Conservation (phyloP, 2,888 invertebrate genomes). For the Nemapogon koenigi region DNA sequence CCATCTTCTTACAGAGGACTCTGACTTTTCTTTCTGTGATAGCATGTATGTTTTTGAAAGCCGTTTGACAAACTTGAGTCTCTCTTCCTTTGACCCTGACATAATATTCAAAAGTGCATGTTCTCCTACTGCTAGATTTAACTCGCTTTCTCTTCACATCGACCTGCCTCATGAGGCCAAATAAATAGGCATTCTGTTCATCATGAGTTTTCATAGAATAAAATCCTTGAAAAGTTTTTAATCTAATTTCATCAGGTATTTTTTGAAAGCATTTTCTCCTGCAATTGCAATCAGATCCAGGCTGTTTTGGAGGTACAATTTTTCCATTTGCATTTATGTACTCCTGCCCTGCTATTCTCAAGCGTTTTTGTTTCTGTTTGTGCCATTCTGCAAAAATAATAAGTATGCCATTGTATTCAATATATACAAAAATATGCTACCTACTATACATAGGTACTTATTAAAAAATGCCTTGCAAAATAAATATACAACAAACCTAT, state of each 20-base stretch:
- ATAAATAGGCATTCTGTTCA: slow-evolving; percentile 65
- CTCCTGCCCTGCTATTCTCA: slow-evolving; percentile 60
- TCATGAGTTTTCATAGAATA: slow-evolving; percentile 64
- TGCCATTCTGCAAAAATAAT: slow-evolving; percentile 56
- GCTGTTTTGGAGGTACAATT: slow-evolving; percentile 59
- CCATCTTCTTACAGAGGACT: slow-evolving; percentile 64
- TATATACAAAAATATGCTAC: not conserved
- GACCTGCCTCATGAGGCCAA: slow-evolving; percentile 63
- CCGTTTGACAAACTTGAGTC: slow-evolving; percentile 64
- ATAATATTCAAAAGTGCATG: slow-evolving; percentile 65
- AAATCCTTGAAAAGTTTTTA: slow-evolving; percentile 62
- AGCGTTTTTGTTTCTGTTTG: slow-evolving; percentile 63
- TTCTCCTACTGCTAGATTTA: slow-evolving; percentile 56
- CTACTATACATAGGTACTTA: not conserved
- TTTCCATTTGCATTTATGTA: slow-evolving; percentile 65
- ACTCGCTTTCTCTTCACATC: slow-evolving; percentile 64
- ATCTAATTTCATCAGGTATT: slow-evolving; percentile 53
- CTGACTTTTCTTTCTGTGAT: slow-evolving; percentile 64
- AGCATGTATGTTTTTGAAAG: slow-evolving; percentile 65
- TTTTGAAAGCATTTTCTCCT: slow-evolving; percentile 57
- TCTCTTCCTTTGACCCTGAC: slow-evolving; percentile 60
- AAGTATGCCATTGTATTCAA: not conserved
- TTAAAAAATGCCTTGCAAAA: not conserved
- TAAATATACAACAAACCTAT: not conserved
- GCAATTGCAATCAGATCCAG: slow-evolving; percentile 61